phyloP scores from a whole-genome alignment of 2,888 invertebrate genomes.

The Biston stratarius region DNA sequence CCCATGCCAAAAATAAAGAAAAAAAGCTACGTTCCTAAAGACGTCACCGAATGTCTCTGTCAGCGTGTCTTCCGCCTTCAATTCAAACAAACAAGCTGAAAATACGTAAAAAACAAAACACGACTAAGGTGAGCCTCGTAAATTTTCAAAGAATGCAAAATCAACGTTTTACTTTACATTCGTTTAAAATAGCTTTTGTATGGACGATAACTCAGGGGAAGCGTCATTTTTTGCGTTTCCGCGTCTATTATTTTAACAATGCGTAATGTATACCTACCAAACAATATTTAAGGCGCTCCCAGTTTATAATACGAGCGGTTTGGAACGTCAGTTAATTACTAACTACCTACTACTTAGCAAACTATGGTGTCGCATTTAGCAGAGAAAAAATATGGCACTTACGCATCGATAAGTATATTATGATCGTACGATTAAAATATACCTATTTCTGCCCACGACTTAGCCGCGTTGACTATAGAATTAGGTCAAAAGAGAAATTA shows the following conservation, averaged over 20 bases:
- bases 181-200: constrained; percentile 50
- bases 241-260: constrained; percentile 18
- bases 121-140: constrained; percentile 48
- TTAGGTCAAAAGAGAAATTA: too few species aligned
- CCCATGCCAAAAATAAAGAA: neutral
- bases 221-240: constrained; percentile 20
- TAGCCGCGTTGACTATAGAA: too few species aligned
- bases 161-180: constrained; percentile 46
- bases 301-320: too few species aligned
- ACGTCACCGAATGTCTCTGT: constrained; percentile 2
- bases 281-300: too few species aligned
- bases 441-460: too few species aligned
- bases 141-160: constrained; percentile 55
- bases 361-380: too few species aligned
- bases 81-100: constrained; percentile 25
- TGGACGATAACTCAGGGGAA: constrained; percentile 32
- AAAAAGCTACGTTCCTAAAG: neutral
- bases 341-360: too few species aligned
- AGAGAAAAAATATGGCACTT: too few species aligned
- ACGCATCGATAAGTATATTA: too few species aligned
- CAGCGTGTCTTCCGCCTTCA: constrained; percentile 21
- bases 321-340: too few species aligned
- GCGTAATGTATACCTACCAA: constrained; percentile 6
- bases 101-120: constrained; percentile 45
- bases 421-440: too few species aligned